Evolutionary conservation across 1,140 invertebrate species (phyloP).

Genomic region (Ridgeia piscesae): DNA sequence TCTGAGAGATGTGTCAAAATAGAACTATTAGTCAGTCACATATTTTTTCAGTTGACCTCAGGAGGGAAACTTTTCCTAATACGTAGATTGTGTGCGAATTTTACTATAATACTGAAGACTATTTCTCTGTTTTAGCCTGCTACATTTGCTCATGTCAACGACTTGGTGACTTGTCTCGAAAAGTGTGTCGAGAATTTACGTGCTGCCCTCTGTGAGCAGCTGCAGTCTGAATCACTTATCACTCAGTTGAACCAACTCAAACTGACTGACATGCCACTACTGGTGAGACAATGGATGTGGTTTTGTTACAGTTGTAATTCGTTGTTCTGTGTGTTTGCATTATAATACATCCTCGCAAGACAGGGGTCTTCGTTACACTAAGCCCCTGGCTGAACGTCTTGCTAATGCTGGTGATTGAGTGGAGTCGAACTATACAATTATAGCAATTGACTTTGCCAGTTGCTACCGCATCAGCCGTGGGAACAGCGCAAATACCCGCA

Average conservation of each 20-base stretch:
- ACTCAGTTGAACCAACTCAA: conserved; percentile 35
- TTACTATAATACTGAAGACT: neutral
- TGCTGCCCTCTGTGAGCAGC: conserved; percentile 30
- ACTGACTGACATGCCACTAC: conserved; percentile 22
- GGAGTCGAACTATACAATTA: too few relatives aligned
- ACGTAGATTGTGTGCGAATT: neutral
- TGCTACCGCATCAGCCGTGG: too few relatives aligned
- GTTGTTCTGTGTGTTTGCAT: neutral
- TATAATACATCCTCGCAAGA: neutral
- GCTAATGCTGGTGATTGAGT: too few relatives aligned
- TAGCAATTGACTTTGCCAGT: too few relatives aligned
- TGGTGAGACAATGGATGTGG: neutral
- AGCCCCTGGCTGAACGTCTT: too few relatives aligned
- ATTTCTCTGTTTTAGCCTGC: conserved; percentile 35
- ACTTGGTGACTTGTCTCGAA: conserved; percentile 37
- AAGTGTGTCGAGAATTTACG: conserved; percentile 37
- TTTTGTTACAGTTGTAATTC: neutral
- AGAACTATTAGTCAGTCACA: too few relatives aligned
- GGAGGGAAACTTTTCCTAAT: neutral
- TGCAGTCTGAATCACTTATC: conserved; percentile 35
- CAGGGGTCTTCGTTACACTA: too few relatives aligned
- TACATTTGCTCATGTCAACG: conserved; percentile 41
- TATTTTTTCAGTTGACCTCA: too few relatives aligned
- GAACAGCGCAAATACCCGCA: too few relatives aligned
- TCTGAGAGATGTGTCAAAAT: too few relatives aligned